These are phyloP conservation scores for Microctonus brassicae DNA, from an alignment of 2,888 invertebrate species.

Conservation along the genomic window DNA sequence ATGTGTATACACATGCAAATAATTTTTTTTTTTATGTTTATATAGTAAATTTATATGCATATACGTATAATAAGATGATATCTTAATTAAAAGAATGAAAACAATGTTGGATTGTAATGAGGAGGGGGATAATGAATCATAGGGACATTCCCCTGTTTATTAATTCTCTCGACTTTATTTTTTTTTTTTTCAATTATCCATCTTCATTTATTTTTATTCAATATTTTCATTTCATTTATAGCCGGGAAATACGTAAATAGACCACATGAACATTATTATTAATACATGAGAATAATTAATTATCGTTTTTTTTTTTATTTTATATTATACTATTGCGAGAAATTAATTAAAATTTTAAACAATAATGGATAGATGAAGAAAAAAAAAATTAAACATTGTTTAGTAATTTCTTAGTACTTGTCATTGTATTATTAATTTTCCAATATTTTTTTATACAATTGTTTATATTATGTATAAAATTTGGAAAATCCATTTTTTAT, in stretches of 20 bases:
- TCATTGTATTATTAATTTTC: too few relatives aligned
- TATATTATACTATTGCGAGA: neutral
- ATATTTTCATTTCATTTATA: constrained; percentile 7
- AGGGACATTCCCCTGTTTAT: constrained; percentile 32
- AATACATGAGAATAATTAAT: neutral
- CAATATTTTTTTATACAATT: too few relatives aligned
- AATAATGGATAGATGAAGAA: neutral
- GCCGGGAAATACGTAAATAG: constrained; percentile 18
- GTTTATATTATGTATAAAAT: too few relatives aligned
- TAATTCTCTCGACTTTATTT: neutral
- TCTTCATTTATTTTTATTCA: neutral
- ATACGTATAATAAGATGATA: constrained; percentile 14
- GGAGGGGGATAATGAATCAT: constrained; percentile 7
- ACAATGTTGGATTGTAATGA: constrained; percentile 8
- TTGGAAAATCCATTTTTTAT: too few relatives aligned
- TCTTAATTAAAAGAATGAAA: constrained; percentile 27
- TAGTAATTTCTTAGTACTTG: too few relatives aligned
- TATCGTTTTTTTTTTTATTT: too few relatives aligned
- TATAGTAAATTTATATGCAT: neutral
- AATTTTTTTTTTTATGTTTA: neutral
- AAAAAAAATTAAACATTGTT: too few relatives aligned
- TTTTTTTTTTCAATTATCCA: neutral
- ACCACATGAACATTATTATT: neutral
- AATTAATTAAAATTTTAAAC: constrained; percentile 1
- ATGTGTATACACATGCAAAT: constrained; percentile 1